Evolutionary conservation across 2,113 vertebrate genomes (phyloP).

Genomic region (Hyla sarda): DNA sequence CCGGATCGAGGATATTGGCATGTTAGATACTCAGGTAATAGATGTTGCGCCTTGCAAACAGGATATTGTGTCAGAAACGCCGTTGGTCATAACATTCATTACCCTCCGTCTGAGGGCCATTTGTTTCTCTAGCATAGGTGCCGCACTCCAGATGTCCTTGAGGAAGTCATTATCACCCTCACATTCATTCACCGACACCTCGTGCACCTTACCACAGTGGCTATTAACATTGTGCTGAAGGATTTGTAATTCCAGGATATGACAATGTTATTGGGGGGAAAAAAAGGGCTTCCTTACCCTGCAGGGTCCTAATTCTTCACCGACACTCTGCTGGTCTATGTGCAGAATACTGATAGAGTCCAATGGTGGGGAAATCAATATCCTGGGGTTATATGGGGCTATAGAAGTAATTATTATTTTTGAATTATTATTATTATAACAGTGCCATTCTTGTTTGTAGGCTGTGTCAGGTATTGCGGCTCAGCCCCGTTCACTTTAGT

Average conservation of each 20-base stretch:
- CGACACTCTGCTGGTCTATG: neutral
- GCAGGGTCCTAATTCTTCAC: neutral
- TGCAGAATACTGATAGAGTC: neutral
- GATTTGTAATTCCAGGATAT: neutral
- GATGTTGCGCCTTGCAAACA: conserved; percentile 46
- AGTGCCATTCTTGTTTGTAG: neutral
- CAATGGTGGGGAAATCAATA: neutral
- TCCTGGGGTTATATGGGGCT: neutral
- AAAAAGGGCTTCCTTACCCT: neutral
- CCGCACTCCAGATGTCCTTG: conserved; percentile 8
- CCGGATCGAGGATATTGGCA: conserved; percentile 48
- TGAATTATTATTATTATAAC: too few species aligned
- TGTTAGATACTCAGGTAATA: conserved; percentile 42
- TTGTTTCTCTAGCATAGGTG: conserved; percentile 21
- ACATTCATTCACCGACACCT: neutral
- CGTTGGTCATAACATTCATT: conserved; percentile 49
- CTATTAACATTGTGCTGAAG: neutral
- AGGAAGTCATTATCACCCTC: conserved; percentile 25
- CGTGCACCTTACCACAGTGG: neutral
- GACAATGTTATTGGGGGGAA: neutral
- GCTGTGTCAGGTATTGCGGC: too few species aligned
- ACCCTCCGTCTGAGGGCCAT: conserved; percentile 19
- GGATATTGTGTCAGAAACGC: conserved; percentile 51
- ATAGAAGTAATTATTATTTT: too few species aligned
- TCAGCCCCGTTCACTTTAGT: too few species aligned